Evolutionary conservation across 2,888 invertebrate genomes (phyloP).

Genomic region (Copidosoma aretas): DNA sequence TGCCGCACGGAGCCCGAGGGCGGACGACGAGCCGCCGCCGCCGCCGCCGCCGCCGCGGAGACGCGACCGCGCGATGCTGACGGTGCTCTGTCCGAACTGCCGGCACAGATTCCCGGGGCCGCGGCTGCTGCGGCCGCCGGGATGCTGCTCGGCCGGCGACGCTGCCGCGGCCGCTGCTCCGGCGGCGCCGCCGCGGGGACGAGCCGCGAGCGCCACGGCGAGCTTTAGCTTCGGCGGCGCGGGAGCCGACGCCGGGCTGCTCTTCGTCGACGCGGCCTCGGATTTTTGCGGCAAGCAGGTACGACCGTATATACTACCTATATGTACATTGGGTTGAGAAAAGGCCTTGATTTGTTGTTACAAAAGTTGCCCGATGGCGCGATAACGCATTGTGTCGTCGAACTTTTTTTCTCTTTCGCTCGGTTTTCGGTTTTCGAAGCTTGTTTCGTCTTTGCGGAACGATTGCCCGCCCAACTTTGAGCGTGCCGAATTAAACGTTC

Average conservation of each 20-base stretch:
- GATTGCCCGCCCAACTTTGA: too few relatives aligned
- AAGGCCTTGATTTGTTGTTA: too few relatives aligned
- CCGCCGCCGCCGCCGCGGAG: too few relatives aligned
- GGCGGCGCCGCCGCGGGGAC: neutral
- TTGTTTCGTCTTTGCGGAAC: too few relatives aligned
- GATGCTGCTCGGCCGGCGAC: constrained; percentile 48
- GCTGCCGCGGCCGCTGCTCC: constrained; percentile 18
- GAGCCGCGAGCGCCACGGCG: constrained; percentile 13
- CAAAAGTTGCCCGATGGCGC: too few relatives aligned
- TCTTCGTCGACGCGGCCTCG: neutral
- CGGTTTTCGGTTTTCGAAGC: too few relatives aligned
- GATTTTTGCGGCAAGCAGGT: neutral
- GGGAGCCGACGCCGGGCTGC: neutral
- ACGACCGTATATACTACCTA: neutral
- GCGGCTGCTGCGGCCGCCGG: constrained; percentile 51
- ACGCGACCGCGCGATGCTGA: constrained; percentile 59
- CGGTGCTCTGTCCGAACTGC: constrained; percentile 75
- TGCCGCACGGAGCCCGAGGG: constrained; percentile 14
- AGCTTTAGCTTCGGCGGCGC: constrained; percentile 7
- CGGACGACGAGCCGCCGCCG: constrained; percentile 6
- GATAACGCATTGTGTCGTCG: too few relatives aligned
- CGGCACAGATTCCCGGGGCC: constrained; percentile 68
- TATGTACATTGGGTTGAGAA: too few relatives aligned
- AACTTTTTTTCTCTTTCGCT: too few relatives aligned
- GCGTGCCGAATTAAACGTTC: too few relatives aligned